Evolutionary conservation across 1,140 invertebrate genomes (phyloP), one percentile per base, ranked within the genome.

Genomic region (Nephila pilipes): DNA sequence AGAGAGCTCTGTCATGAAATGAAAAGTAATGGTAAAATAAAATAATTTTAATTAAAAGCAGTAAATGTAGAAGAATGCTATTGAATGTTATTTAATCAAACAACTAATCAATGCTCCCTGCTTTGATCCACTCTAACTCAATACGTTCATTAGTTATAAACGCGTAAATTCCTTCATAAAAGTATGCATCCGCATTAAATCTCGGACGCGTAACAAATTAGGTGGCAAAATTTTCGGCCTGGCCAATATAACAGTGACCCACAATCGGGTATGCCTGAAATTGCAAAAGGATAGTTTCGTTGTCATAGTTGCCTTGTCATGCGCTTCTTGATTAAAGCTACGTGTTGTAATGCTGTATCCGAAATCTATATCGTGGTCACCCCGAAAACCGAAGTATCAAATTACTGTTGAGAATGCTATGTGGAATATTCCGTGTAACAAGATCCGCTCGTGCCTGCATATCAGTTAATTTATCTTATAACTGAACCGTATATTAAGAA

Each of bases 311-410:
- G 69, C 69, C 69, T 75, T 6, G 6, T 20, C 29, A 32, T 18
- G 69, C 69, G 12, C 12, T 75, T 29, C 29, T 75, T 75, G 69
- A 75, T 75, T 75, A 75, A 75, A 32, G 10, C 29, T 75, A 75
- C 32, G 16, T 22, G 25, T 18, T 18, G 69, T 75, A 75, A 75
- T 75, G 69, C 29, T 75, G 4, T 75, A 75, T 75, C 32, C 29
- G 29, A 75, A 75, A 75, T 75, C 69, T 36, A 75, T 75, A 75
- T 75, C 29, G 18, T 32, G 69, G 29, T 75, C 69, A 32, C 16
- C 69, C 29, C 29, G 32, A 75, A 65, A 46, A 75, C 69, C 16
- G 25, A 75, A 75, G 32, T 75, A 75, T 75, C 69, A 75, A 75
- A 75, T 75, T 75, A 32, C 29, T 36, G 25, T 32, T 32, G 69